Conservation (phyloP, 2,797 vertebrate genomes). For the Cirrhinus mrigala region DNA sequence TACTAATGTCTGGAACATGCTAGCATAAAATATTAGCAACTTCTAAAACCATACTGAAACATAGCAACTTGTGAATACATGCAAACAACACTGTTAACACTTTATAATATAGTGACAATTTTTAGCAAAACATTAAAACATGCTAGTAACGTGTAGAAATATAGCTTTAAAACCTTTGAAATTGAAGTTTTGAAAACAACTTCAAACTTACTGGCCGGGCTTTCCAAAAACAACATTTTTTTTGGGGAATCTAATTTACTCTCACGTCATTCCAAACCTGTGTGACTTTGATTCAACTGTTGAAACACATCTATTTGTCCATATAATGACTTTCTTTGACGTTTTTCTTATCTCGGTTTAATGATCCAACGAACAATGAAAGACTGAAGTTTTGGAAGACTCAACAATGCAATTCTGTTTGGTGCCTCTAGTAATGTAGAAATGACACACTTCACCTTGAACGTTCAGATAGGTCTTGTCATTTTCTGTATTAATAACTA, state of each 20-base stretch:
- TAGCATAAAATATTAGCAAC: neutral
- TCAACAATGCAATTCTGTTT: neutral
- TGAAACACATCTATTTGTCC: neutral
- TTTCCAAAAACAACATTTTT: too few species aligned
- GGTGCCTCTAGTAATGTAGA: neutral
- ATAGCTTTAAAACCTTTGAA: too few species aligned
- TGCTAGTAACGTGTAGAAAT: neutral
- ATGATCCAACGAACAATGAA: neutral
- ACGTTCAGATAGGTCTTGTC: constrained; percentile 9
- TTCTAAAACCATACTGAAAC: neutral
- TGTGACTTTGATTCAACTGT: neutral
- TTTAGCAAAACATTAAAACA: neutral
- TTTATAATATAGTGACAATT: neutral
- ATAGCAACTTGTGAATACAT: neutral
- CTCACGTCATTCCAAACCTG: neutral
- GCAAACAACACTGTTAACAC: neutral
- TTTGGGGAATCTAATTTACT: too few species aligned
- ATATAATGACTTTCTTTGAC: neutral
- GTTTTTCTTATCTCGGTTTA: neutral
- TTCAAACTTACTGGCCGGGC: too few species aligned
- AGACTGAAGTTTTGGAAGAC: neutral
- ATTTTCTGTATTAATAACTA: constrained; percentile 14
- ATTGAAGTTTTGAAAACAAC: neutral
- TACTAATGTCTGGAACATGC: neutral
- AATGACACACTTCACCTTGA: constrained; percentile 19